These are phyloP conservation scores for Drosophila gunungcola DNA, from an alignment of 1,140 invertebrate species.

Conservation along the genomic window DNA sequence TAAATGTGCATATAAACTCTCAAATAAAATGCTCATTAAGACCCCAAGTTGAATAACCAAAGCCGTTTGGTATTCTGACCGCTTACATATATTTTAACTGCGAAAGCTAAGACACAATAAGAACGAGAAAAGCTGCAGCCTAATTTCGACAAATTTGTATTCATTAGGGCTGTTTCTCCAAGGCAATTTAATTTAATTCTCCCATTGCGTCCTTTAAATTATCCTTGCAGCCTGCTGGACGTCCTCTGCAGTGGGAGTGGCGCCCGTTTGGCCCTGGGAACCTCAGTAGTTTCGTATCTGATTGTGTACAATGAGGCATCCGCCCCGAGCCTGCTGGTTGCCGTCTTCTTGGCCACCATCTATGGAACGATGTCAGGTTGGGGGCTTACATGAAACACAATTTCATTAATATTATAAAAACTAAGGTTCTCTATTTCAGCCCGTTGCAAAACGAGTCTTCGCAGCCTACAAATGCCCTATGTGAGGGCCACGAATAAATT, in stretches of 20 bases:
- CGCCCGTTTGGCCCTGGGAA: slow-evolving; percentile 77
- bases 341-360: slow-evolving; percentile 65
- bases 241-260: slow-evolving; percentile 74
- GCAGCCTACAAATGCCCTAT: slow-evolving; percentile 80
- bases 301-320: slow-evolving; percentile 81
- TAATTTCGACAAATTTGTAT: slow-evolving; percentile 32
- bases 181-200: slow-evolving; percentile 32
- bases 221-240: slow-evolving; percentile 64
- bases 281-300: slow-evolving; percentile 70
- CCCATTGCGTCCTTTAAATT: slow-evolving; percentile 6
- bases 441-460: slow-evolving; percentile 72
- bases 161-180: slow-evolving; percentile 19
- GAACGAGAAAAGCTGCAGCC: not conserved
- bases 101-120: slow-evolving; percentile 1
- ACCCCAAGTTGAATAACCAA: not conserved
- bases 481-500: slow-evolving; percentile 83
- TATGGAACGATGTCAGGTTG: slow-evolving; percentile 79
- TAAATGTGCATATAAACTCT: not conserved
- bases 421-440: slow-evolving; percentile 31
- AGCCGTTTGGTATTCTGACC: slow-evolving; percentile 5
- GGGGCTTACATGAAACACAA: too few relatives aligned
- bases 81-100: not conserved
- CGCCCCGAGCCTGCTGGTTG: slow-evolving; percentile 64
- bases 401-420: not conserved
- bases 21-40: slow-evolving; percentile 5